Conservation (phyloP, 2,888 invertebrate species). For the Dyspetes luteomarginatus region DNA sequence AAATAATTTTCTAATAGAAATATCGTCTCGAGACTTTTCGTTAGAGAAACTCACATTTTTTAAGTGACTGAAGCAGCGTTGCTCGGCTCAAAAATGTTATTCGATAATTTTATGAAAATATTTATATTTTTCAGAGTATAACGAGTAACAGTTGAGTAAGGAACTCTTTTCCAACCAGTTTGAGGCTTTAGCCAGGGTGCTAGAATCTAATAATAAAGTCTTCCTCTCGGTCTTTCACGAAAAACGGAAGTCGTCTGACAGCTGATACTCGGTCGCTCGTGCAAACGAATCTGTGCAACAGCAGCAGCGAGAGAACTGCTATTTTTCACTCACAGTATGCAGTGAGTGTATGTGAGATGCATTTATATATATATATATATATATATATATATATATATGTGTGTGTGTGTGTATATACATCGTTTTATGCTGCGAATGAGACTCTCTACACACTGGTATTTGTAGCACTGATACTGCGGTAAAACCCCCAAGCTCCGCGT, state of each 20-base stretch:
- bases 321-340: slow-evolving; percentile 9
- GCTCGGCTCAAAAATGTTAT: too few relatives aligned
- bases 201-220: slow-evolving; percentile 63
- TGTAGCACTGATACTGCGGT: slow-evolving; percentile 23
- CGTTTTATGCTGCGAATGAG: slow-evolving; percentile 50
- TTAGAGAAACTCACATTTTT: too few relatives aligned
- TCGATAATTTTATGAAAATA: not conserved
- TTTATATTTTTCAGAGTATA: not conserved
- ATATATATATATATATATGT: too few relatives aligned
- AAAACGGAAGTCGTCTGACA: slow-evolving; percentile 71
- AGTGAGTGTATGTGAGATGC: slow-evolving; percentile 20
- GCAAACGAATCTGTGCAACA: slow-evolving; percentile 51
- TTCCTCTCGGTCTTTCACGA: slow-evolving; percentile 50
- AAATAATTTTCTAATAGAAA: too few relatives aligned
- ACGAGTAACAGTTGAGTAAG: slow-evolving; percentile 21
- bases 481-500: slow-evolving; percentile 56
- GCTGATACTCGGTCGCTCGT: slow-evolving; percentile 66
- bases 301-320: slow-evolving; percentile 31
- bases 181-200: not conserved
- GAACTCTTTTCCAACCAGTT: slow-evolving; percentile 12
- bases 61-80: too few relatives aligned
- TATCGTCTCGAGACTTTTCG: too few relatives aligned
- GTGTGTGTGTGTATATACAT: too few relatives aligned
- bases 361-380: too few relatives aligned
- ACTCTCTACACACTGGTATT: slow-evolving; percentile 5